phyloP scores from a whole-genome alignment of 2,113 vertebrate species.

The Psittacus erithacus region DNA sequence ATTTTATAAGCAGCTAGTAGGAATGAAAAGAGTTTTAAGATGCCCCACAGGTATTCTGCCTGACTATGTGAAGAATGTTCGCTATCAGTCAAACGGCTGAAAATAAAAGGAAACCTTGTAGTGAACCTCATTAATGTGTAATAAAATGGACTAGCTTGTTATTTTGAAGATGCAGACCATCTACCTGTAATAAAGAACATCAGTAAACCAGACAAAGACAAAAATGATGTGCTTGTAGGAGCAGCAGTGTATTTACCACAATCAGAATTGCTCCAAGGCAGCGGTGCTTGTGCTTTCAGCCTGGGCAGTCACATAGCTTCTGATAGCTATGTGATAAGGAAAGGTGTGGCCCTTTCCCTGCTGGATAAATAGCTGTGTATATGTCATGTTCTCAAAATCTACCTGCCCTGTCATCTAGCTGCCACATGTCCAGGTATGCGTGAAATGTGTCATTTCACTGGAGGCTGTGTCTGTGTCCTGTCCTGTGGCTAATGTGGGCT shows the following conservation, averaged over 20 bases:
- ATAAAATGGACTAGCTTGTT: background rate
- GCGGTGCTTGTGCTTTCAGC: background rate
- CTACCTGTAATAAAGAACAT: background rate
- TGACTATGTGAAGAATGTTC: background rate
- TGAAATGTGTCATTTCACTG: background rate
- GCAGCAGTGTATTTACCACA: background rate
- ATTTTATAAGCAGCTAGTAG: background rate
- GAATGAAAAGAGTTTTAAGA: background rate
- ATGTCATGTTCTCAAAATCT: background rate
- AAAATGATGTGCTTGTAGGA: background rate
- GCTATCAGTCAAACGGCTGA: background rate
- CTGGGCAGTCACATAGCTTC: background rate
- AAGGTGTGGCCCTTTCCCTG: background rate
- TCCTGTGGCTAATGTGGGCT: background rate
- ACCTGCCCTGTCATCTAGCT: background rate
- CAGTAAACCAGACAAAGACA: background rate
- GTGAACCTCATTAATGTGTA: background rate
- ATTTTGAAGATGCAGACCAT: background rate
- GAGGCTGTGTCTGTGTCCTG: background rate
- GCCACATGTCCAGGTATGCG: background rate
- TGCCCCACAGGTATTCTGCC: background rate
- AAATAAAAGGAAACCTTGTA: conserved; percentile 3
- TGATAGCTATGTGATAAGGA: background rate
- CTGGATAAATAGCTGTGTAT: background rate
- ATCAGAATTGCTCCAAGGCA: background rate